Evolutionary conservation across 2,888 invertebrate genomes (phyloP).

Genomic region (Phyllotreta cruciferae): DNA sequence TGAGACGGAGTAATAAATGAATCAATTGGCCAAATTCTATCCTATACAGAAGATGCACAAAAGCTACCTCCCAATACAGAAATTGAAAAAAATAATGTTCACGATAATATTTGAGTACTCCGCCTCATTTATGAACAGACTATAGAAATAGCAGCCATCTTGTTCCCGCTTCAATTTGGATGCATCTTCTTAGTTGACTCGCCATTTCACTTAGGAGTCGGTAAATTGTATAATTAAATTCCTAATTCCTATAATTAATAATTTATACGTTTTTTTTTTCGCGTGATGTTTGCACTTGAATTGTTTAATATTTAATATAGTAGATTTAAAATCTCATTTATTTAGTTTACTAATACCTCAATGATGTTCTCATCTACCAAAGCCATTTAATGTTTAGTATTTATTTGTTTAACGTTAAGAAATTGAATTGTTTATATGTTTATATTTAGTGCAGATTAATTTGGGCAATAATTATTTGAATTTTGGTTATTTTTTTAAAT

Average conservation of each 20-base stretch:
- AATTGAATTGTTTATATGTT: slow-evolving; percentile 20
- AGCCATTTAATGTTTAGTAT: slow-evolving; percentile 26
- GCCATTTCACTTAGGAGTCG: neutral
- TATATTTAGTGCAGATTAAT: slow-evolving; percentile 22
- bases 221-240: neutral
- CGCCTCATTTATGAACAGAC: no score
- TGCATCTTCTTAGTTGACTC: neutral
- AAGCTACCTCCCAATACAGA: no score
- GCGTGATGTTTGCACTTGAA: slow-evolving; percentile 3
- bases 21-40: no score
- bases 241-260: neutral
- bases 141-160: no score
- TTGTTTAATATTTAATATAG: neutral
- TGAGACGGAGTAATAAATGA: no score
- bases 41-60: no score
- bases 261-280: neutral
- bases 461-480: slow-evolving; percentile 3
- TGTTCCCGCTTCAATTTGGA: no score
- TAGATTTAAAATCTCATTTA: slow-evolving; percentile 9
- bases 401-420: slow-evolving; percentile 25
- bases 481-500: neutral
- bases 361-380: slow-evolving; percentile 33
- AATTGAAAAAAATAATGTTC: no score
- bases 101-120: no score
- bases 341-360: slow-evolving; percentile 11